phyloP scores from a whole-genome alignment of 2,797 vertebrate species.

The Danio kyathit region DNA sequence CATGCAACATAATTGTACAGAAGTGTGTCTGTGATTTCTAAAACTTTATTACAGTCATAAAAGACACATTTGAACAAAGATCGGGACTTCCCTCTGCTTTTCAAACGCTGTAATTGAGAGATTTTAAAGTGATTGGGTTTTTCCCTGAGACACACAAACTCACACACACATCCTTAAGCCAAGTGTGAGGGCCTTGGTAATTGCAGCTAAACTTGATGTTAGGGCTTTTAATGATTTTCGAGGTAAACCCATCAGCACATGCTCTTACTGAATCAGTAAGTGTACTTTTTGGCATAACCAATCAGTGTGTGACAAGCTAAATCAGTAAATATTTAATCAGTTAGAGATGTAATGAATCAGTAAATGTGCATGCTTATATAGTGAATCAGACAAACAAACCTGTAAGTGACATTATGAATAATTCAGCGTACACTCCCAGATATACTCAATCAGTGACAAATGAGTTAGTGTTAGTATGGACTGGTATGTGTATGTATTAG shows the following conservation, averaged over 20 bases:
- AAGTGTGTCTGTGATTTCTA: constrained; percentile 32
- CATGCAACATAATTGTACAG: constrained; percentile 25
- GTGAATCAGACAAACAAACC: too few species aligned
- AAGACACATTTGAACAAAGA: constrained; percentile 36
- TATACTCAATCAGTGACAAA: background rate
- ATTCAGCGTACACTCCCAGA: background rate
- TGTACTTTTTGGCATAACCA: background rate
- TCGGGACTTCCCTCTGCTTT: constrained; percentile 54
- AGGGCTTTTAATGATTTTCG: constrained; percentile 20
- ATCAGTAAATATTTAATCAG: too few species aligned
- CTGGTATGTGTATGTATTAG: too few species aligned
- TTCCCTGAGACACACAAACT: constrained; percentile 29
- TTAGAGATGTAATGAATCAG: too few species aligned
- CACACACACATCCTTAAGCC: constrained; percentile 29
- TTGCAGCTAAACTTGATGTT: constrained; percentile 21
- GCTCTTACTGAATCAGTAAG: background rate
- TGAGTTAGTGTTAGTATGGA: too few species aligned
- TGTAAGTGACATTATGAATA: too few species aligned
- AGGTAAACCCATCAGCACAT: constrained; percentile 8
- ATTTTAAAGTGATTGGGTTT: constrained; percentile 41
- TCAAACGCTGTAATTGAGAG: constrained; percentile 53
- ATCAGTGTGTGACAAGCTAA: background rate
- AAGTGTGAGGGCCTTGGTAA: constrained; percentile 18
- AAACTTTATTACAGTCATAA: constrained; percentile 38
- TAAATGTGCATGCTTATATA: too few species aligned